Conservation (phyloP, 2,888 invertebrate genomes). For the Crossocerus cetratus region DNA sequence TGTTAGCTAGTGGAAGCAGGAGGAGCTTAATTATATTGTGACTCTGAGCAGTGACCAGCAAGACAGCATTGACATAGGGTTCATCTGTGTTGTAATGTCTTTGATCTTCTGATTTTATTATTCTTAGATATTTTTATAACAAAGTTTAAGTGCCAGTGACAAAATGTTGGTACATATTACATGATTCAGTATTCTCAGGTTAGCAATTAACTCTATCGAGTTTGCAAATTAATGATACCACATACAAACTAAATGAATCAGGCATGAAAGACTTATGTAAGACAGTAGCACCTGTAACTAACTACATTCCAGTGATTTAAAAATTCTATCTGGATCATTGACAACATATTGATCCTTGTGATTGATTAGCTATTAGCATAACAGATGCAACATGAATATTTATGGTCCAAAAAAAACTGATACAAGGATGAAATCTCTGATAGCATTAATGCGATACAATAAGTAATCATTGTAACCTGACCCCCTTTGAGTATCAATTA, state of each 20-base stretch:
- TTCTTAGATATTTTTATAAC: background rate
- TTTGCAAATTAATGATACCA: background rate
- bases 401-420: constrained; percentile 8
- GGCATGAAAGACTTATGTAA: constrained; percentile 30
- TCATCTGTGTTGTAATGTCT: background rate
- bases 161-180: too few species aligned
- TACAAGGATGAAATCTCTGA: background rate
- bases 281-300: constrained; percentile 15
- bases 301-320: constrained; percentile 23
- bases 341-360: constrained; percentile 1
- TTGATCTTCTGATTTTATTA: background rate
- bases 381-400: constrained; percentile 28
- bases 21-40: too few species aligned
- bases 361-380: constrained; percentile 30
- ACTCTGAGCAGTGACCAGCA: too few species aligned
- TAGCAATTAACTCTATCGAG: background rate
- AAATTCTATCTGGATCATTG: constrained; percentile 23
- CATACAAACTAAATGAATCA: background rate
- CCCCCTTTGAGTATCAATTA: too few species aligned
- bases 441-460: background rate
- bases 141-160: too few species aligned
- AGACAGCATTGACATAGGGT: too few species aligned
- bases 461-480: too few species aligned
- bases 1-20: too few species aligned
- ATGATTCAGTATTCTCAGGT: too few species aligned